Evolutionary conservation across 2,113 vertebrate species (phyloP).

Genomic region (Burhinus oedicnemus): DNA sequence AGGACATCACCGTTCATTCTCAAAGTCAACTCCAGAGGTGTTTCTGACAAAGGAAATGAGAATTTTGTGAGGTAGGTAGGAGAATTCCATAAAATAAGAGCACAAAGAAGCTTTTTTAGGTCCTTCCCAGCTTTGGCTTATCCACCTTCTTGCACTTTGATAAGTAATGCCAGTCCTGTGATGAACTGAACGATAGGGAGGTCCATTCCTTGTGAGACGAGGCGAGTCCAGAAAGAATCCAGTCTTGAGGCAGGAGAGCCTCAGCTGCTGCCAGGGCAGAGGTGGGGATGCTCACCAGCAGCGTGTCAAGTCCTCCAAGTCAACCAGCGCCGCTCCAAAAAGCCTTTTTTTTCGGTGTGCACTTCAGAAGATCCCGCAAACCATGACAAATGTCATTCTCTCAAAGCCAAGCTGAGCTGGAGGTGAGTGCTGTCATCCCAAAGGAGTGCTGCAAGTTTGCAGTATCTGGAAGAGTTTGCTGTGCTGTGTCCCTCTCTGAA

Average conservation of each 20-base stretch:
- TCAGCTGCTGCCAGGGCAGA: neutral
- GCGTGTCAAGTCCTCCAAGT: neutral
- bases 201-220: constrained; percentile 82
- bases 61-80: neutral
- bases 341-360: neutral
- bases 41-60: constrained; percentile 4
- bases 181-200: constrained; percentile 69
- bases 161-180: constrained; percentile 75
- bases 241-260: neutral
- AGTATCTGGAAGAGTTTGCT: neutral
- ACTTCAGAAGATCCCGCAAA: constrained; percentile 3
- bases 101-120: neutral
- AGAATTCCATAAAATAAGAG: constrained; percentile 69
- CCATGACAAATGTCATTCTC: neutral
- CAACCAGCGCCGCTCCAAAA: neutral
- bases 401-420: neutral
- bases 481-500: neutral
- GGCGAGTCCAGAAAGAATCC: constrained; percentile 35
- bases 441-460: neutral
- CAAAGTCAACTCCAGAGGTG: constrained; percentile 50
- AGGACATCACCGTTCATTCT: constrained; percentile 98
- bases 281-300: neutral
- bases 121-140: constrained; percentile 66
- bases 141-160: constrained; percentile 91
- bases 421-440: neutral